Percentiles rank a stretch among this genome's conserved stretches.
Conservation (phyloP, 2,797 vertebrate genomes). For the Naso thynnoides region DNA sequence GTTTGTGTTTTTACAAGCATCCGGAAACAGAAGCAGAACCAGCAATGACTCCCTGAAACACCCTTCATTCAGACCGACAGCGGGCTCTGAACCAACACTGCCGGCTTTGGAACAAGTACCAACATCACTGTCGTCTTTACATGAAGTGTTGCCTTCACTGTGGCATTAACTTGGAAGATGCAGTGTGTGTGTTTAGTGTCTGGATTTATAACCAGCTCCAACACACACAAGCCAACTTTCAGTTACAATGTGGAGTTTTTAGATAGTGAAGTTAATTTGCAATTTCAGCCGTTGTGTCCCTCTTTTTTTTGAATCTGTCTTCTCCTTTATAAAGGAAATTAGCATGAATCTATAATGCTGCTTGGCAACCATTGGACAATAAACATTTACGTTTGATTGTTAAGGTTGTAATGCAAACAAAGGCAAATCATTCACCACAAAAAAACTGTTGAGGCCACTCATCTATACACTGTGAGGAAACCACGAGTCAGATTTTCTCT, state of each 20-base stretch:
- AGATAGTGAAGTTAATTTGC: constrained; percentile 7
- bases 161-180: constrained; percentile 2
- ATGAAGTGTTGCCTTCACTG: not conserved
- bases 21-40: constrained; percentile 11
- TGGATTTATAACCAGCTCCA: not conserved
- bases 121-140: not conserved
- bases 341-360: constrained; percentile 18
- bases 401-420: constrained; percentile 9
- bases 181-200: not conserved
- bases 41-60: constrained; percentile 31
- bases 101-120: constrained; percentile 28
- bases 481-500: not conserved
- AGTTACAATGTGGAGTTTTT: constrained; percentile 19
- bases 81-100: constrained; percentile 10
- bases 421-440: not conserved
- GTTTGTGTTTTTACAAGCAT: constrained; percentile 20
- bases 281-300: not conserved
- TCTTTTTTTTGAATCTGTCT: constrained; percentile 1
- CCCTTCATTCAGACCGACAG: not conserved
- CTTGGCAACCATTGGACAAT: not conserved
- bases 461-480: not conserved
- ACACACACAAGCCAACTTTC: constrained; percentile 1
- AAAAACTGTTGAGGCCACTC: not conserved
- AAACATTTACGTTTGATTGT: constrained; percentile 7
- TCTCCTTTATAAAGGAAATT: constrained; percentile 1